phyloP scores from a whole-genome alignment of 2,888 invertebrate genomes.

The Microctonus hyperodae region DNA sequence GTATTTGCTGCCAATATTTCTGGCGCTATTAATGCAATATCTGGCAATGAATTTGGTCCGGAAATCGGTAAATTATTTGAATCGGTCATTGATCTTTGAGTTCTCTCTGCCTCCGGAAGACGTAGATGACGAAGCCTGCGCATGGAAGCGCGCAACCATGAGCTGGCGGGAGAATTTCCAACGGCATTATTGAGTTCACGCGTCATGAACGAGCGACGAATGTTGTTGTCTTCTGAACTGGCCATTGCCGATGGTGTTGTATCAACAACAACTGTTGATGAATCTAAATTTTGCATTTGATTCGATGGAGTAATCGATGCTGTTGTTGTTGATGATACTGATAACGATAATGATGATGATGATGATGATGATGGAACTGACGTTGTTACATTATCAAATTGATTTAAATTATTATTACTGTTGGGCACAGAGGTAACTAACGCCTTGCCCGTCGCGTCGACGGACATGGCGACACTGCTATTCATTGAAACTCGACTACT shows the following conservation, averaged over 20 bases:
- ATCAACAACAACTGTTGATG: constrained; percentile 42
- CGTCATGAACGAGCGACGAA: constrained; percentile 30
- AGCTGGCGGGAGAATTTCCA: constrained; percentile 48
- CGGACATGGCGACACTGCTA: constrained; percentile 61
- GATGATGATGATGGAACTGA: constrained; percentile 9
- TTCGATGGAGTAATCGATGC: constrained; percentile 27
- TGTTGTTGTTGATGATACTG: background rate
- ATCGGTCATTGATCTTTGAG: constrained; percentile 13
- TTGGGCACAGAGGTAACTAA: constrained; percentile 31
- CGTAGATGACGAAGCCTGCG: constrained; percentile 66
- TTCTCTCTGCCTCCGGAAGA: constrained; percentile 57
- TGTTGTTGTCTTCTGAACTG: constrained; percentile 31
- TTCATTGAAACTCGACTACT: constrained; percentile 45
- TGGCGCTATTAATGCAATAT: constrained; percentile 57
- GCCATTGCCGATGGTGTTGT: constrained; percentile 28
- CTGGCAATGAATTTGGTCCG: constrained; percentile 55
- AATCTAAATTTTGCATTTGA: constrained; percentile 6
- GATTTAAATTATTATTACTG: constrained; percentile 26
- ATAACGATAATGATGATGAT: constrained; percentile 9
- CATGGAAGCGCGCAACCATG: constrained; percentile 69
- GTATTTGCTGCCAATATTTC: constrained; percentile 59
- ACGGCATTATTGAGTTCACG: constrained; percentile 23
- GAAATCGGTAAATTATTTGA: constrained; percentile 35
- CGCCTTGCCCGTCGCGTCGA: constrained; percentile 56
- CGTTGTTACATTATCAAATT: constrained; percentile 36